phyloP scores from a whole-genome alignment of 2,888 invertebrate species.

The Chrysolina americana region DNA sequence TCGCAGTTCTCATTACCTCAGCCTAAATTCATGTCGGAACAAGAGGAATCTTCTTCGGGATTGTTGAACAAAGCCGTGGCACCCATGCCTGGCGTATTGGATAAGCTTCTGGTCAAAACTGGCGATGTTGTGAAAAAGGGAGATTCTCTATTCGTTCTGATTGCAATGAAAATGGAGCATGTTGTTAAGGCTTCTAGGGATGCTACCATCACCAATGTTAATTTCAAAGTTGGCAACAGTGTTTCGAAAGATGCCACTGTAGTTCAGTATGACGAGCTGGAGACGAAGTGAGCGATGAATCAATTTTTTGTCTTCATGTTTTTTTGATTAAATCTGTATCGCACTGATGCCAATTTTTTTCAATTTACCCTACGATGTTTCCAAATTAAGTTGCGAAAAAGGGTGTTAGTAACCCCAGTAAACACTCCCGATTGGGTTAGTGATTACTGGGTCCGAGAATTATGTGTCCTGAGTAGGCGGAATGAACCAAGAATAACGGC shows the following conservation, averaged over 20 bases:
- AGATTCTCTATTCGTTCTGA: conserved; percentile 92
- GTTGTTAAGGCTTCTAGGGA: conserved; percentile 88
- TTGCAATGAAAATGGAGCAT: conserved; percentile 99
- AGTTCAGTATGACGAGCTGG: conserved; percentile 71
- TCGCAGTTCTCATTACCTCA: conserved; percentile 76
- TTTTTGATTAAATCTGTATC: neutral
- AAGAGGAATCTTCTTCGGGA: conserved; percentile 62
- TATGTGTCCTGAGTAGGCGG: too few relatives aligned
- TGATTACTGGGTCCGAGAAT: too few relatives aligned
- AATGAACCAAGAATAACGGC: too few relatives aligned
- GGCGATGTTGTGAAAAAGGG: conserved; percentile 90
- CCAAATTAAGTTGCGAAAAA: too few relatives aligned
- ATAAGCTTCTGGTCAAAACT: conserved; percentile 86
- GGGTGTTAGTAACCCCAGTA: too few relatives aligned
- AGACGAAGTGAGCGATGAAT: neutral
- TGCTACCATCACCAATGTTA: conserved; percentile 82
- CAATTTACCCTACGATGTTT: neutral
- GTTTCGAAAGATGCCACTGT: conserved; percentile 83
- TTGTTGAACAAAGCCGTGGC: conserved; percentile 79
- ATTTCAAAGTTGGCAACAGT: conserved; percentile 84
- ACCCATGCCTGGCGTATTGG: conserved; percentile 97
- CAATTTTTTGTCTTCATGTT: neutral
- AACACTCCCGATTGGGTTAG: too few relatives aligned
- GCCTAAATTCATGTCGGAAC: conserved; percentile 73
- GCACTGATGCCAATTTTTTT: neutral